Evolutionary conservation across 2,113 vertebrate genomes (phyloP).

Genomic region (Haemorhous mexicanus): DNA sequence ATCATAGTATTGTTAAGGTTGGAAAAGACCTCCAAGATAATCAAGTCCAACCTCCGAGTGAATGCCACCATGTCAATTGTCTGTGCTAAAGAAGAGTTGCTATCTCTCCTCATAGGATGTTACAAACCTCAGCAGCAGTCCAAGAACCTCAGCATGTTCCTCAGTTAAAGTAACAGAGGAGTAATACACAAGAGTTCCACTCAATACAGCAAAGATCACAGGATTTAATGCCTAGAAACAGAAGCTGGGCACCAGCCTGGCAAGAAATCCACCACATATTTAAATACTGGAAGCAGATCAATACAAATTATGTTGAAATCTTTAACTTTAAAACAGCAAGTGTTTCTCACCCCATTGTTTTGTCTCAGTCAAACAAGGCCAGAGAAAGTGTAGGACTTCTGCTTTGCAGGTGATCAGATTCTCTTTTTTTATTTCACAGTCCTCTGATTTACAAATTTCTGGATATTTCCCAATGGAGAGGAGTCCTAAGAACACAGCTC

Average conservation of each 20-base stretch:
- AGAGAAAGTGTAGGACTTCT: not conserved
- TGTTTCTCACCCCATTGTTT: not conserved
- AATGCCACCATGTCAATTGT: not conserved
- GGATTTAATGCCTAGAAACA: not conserved
- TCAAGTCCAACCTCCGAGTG: not conserved
- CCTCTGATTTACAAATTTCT: not conserved
- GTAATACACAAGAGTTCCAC: not conserved
- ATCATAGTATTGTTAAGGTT: not conserved
- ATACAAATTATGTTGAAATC: not conserved
- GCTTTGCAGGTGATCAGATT: not conserved
- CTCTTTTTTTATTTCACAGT: not conserved
- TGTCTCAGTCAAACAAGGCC: not conserved
- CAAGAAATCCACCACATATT: not conserved
- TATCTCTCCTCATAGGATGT: not conserved
- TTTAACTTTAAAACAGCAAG: not conserved
- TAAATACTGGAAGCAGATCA: not conserved
- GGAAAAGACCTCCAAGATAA: not conserved
- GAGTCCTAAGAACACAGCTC: accelerated
- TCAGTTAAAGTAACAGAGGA: not conserved
- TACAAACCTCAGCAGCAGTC: not conserved
- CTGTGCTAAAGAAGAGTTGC: not conserved
- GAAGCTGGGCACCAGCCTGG: not conserved
- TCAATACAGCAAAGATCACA: not conserved
- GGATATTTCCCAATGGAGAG: not conserved
- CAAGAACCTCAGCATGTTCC: not conserved